These are phyloP conservation scores for Microcebus ravelobensis DNA, from an alignment of 2,113 vertebrate genomes.

Conservation along the genomic window DNA sequence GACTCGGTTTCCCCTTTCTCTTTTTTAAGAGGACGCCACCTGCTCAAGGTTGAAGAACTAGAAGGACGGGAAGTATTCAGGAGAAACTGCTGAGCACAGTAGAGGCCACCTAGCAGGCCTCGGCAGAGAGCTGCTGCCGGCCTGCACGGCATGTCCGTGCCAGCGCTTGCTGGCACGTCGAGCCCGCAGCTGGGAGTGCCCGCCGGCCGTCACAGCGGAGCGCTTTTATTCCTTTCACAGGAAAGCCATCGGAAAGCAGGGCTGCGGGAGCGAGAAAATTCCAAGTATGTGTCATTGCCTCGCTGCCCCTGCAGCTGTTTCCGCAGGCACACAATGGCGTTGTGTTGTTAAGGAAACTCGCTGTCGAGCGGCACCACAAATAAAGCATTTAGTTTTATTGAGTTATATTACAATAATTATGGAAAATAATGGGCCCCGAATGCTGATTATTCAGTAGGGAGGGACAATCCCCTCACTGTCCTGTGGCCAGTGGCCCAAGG, in stretches of 20 bases:
- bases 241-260: conserved; percentile 84
- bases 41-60: not conserved
- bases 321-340: conserved; percentile 84
- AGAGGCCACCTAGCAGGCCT: no score
- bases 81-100: not conserved
- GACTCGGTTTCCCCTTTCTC: not conserved
- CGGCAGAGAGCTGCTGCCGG: no score
- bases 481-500: not conserved
- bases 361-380: conserved; percentile 82
- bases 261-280: conserved; percentile 84
- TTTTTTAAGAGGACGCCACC: not conserved
- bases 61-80: no score
- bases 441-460: conserved; percentile 80
- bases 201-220: conserved; percentile 83
- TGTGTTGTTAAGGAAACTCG: conserved; percentile 85
- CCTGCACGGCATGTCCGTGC: no score
- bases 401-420: conserved; percentile 81
- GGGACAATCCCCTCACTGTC: conserved; percentile 78
- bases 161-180: conserved; percentile 61
- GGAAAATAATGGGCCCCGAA: conserved; percentile 82
- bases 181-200: conserved; percentile 84
- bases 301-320: conserved; percentile 84
- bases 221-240: conserved; percentile 85
- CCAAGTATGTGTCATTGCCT: conserved; percentile 86
- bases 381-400: conserved; percentile 85